Conservation (phyloP, 2,888 invertebrate genomes). For the Vesta saturnalis region DNA sequence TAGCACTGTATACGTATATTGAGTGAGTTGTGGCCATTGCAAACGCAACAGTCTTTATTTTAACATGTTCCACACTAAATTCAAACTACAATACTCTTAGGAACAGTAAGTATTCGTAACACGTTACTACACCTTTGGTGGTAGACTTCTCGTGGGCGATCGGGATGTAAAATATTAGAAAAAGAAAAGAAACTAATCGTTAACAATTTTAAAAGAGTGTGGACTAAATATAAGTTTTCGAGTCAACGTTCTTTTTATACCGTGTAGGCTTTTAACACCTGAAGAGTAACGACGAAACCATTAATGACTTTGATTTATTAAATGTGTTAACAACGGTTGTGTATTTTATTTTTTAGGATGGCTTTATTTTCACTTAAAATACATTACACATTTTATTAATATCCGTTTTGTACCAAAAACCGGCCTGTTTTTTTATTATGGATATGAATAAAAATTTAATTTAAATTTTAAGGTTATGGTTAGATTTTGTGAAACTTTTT, state of each 20-base stretch:
- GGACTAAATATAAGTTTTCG: conserved; percentile 10
- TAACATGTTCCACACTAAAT: conserved; percentile 7
- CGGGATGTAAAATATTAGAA: neutral
- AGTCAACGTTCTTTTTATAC: conserved; percentile 14
- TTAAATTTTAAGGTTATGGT: no score
- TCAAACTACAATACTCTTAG: conserved; percentile 15
- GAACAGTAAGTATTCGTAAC: conserved; percentile 15
- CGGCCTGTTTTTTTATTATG: no score
- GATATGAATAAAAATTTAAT: no score
- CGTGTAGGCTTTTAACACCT: neutral
- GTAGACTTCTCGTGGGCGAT: neutral
- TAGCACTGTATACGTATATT: neutral
- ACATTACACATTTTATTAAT: neutral
- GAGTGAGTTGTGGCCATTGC: conserved; percentile 13
- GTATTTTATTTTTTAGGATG: neutral
- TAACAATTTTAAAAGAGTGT: neutral
- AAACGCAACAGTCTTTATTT: neutral
- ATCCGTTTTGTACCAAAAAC: neutral
- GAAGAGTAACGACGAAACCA: conserved; percentile 7
- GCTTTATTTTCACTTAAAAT: neutral
- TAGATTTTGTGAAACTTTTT: no score
- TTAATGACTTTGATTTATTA: conserved; percentile 5
- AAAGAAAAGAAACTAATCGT: conserved; percentile 2
- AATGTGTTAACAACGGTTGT: neutral
- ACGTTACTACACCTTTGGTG: conserved; percentile 5